Evolutionary conservation across 2,888 invertebrate genomes (phyloP).

Genomic region (Tipula unca): DNA sequence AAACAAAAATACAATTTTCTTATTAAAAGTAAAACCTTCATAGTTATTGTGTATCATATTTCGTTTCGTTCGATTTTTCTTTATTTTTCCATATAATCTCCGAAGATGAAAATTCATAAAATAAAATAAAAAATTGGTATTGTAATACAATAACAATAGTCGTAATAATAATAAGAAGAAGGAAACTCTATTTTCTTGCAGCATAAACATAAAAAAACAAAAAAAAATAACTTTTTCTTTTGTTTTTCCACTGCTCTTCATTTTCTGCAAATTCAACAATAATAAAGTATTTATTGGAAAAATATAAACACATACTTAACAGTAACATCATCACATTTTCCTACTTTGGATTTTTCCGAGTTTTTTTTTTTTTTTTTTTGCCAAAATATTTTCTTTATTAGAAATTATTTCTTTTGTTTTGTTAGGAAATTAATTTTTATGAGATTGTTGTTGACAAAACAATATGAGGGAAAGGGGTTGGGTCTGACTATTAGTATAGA

Average conservation of each 20-base stretch:
- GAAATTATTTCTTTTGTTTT: not conserved
- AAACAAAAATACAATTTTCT: not conserved
- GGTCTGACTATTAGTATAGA: too few relatives aligned
- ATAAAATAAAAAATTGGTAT: not conserved
- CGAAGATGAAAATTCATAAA: not conserved
- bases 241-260: not conserved
- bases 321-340: constrained; percentile 4
- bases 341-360: not conserved
- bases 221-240: not conserved
- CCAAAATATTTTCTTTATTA: not conserved
- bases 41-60: not conserved
- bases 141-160: not conserved
- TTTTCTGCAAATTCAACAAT: constrained; percentile 14
- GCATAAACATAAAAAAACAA: not conserved
- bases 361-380: not conserved
- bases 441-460: not conserved
- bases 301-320: constrained; percentile 8
- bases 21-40: not conserved
- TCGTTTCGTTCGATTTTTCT: not conserved
- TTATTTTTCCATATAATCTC: not conserved
- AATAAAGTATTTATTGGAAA: constrained; percentile 14
- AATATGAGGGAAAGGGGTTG: not conserved
- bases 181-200: constrained; percentile 8
- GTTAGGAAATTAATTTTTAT: constrained; percentile 8
- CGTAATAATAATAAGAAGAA: not conserved